Base-by-base conservation (phyloP, 1,140 invertebrate species). In the Cotesia typhae region DNA sequence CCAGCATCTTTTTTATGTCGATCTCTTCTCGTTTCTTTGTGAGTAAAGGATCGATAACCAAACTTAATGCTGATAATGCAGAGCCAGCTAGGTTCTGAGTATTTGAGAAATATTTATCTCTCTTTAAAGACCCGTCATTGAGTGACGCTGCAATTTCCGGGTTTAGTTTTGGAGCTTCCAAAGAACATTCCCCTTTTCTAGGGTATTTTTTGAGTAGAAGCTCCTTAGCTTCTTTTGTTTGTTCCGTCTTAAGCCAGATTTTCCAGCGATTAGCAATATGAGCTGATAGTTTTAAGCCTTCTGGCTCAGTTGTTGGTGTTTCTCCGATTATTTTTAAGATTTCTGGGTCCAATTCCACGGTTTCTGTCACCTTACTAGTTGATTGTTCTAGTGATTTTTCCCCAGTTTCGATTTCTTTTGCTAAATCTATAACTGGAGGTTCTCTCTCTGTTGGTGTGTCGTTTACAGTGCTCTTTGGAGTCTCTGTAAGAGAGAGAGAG, bases 241-340 rank as follows among this genome's bases (percentile, higher is more conserved):
- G 35, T 6, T 38, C 55, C 9, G 53, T 20, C 10, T 52, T 35
- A 17, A 72, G 63, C 61, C 52, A 72, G 0, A 3, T 60, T 20
- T 72, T 67, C 71, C 71, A 72, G 10, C 55, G 63, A 0, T n/a
- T n/a, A 28, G 71, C 20, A 28, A 72, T 72, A 14, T 28, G 37
- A 0, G 37, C n/a, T 6, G 37, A 41, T 4, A 72, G 12, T 20
- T 59, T 35, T 41, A 67, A 65, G n/a, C 66, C 4, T 17, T 38
- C 36, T 12, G 57, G n/a, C 7, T 57, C 47, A 2, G 6, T 3
- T 28, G 12, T 0, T 3, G 64, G 71, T 17, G 60, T 6, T 28
- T 72, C 47, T 3, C 64, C 71, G 6, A 72, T 67, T 1, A 67
- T 67, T 59, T 59, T 20, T 17, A 59, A 17, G 0, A 59, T 28